Evolutionary conservation across 2,888 invertebrate genomes (phyloP).

Genomic region (Cataglyphis albicans): DNA sequence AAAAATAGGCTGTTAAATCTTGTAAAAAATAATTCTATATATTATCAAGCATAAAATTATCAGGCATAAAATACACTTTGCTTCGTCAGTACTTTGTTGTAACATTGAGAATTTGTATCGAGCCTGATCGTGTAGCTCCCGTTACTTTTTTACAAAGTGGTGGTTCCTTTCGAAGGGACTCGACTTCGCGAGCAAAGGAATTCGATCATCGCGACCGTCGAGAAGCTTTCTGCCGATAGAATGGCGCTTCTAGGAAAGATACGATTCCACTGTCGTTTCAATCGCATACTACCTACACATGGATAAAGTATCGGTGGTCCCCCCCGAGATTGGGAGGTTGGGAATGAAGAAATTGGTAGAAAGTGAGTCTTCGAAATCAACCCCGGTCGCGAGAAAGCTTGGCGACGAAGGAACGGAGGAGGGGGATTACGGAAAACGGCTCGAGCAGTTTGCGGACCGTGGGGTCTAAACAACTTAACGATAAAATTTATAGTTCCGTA

Average conservation of each 20-base stretch:
- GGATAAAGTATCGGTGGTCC: slow-evolving; percentile 21
- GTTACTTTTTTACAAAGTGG: not conserved
- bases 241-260: slow-evolving; percentile 65
- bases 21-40: not conserved
- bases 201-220: slow-evolving; percentile 62
- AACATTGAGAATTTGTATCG: not conserved
- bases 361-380: slow-evolving; percentile 80
- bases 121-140: slow-evolving; percentile 1
- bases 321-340: slow-evolving; percentile 24
- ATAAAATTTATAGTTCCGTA: slow-evolving; percentile 85
- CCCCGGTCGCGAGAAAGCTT: slow-evolving; percentile 65
- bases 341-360: slow-evolving; percentile 72
- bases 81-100: not conserved
- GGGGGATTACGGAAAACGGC: slow-evolving; percentile 67
- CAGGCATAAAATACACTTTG: not conserved
- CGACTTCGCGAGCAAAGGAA: slow-evolving; percentile 55
- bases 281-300: slow-evolving; percentile 56
- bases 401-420: slow-evolving; percentile 16
- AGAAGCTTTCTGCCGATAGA: slow-evolving; percentile 67
- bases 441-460: slow-evolving; percentile 81
- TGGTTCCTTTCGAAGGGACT: slow-evolving; percentile 29
- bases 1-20: not conserved
- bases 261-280: slow-evolving; percentile 66
- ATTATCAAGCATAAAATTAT: not conserved
- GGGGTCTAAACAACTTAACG: slow-evolving; percentile 86